Base-by-base conservation (phyloP, 2,797 vertebrate species). In the Scomberomorus guttatus region DNA sequence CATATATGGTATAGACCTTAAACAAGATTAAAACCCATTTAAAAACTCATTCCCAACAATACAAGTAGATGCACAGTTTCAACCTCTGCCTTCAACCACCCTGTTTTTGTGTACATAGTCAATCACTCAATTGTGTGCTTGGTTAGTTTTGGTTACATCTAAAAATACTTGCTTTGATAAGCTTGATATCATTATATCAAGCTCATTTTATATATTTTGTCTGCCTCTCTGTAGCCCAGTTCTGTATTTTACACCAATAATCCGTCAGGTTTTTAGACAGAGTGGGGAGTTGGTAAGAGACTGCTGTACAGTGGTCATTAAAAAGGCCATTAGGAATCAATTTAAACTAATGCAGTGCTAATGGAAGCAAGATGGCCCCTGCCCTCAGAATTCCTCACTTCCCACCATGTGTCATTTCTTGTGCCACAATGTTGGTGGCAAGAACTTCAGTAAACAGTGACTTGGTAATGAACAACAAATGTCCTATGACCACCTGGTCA, bases 301-400 rank as follows among this genome's bases (percentile, higher is more conserved):
- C 74, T 55, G 73, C 73, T 85, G 81, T 78, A 74, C 80, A 72
- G 34, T 56, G 82, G 86, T 83, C 89, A 87, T 92, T 91, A 94
- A 93, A 91, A 78, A 83, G 77, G 29, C 88, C 87, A 93, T 94
- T 94, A 94, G 88, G 84, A 93, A 91, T 91, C 87, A 89, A 90
- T 94, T 94, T 84, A 78, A 87, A 74, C 59, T 91, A 91, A 92
- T 92, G 85, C 81, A 34, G 72, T 77, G 58, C 54, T 93, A 94
- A 95, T 95, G 87, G 91, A 90, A 85, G 84, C 92, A 94, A 91
- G 82, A 92, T 90, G 86, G 81, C 66, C 39, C 56, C 37, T 69
- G 73, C 69, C 71, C 62, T 73, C 72, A 61, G 65, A 82, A 57
- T 59, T 77, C 69, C 70, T 51, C 56, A 5, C 70, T 50, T 73